Percentiles rank a stretch among this genome's conserved stretches.
phyloP scores from a whole-genome alignment of 2,113 vertebrate species.

The Melanotaenia duboulayi region DNA sequence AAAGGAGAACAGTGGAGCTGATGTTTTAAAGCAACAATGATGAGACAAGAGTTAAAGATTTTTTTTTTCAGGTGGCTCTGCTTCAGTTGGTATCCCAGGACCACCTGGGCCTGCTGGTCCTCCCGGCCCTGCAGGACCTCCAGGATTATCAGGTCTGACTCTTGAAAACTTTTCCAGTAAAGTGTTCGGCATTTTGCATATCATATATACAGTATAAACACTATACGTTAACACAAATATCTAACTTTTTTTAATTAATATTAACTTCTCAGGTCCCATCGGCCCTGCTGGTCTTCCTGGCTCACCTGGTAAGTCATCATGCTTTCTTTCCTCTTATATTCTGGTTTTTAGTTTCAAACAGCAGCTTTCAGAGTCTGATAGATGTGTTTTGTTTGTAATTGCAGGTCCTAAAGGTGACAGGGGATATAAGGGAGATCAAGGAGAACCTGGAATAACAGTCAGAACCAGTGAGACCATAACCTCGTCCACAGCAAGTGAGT shows the following conservation, averaged over 20 bases:
- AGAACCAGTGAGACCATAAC: slow-evolving; percentile 70
- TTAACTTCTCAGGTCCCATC: slow-evolving; percentile 84
- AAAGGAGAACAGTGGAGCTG: neutral
- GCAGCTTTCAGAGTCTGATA: neutral
- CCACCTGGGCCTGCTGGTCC: slow-evolving; percentile 90
- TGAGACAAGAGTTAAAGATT: neutral
- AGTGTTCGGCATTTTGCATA: neutral
- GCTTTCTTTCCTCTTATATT: neutral
- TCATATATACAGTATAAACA: neutral
- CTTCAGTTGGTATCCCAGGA: slow-evolving; percentile 87
- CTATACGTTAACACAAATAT: neutral
- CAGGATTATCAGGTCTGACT: slow-evolving; percentile 90
- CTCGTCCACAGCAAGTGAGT: slow-evolving; percentile 68
- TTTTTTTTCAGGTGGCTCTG: slow-evolving; percentile 81
- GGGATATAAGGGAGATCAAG: slow-evolving; percentile 85
- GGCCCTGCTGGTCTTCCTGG: slow-evolving; percentile 95
- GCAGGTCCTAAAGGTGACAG: slow-evolving; percentile 81
- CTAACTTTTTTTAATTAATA: neutral
- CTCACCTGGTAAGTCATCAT: slow-evolving; percentile 83
- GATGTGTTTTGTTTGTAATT: slow-evolving; percentile 20
- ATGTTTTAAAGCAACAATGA: neutral
- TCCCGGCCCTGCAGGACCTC: slow-evolving; percentile 87
- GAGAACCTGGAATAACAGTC: slow-evolving; percentile 74
- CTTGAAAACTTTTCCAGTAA: neutral
- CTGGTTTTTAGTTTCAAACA: neutral